phyloP scores from a whole-genome alignment of 2,888 invertebrate genomes.

The Sialis lutaria region DNA sequence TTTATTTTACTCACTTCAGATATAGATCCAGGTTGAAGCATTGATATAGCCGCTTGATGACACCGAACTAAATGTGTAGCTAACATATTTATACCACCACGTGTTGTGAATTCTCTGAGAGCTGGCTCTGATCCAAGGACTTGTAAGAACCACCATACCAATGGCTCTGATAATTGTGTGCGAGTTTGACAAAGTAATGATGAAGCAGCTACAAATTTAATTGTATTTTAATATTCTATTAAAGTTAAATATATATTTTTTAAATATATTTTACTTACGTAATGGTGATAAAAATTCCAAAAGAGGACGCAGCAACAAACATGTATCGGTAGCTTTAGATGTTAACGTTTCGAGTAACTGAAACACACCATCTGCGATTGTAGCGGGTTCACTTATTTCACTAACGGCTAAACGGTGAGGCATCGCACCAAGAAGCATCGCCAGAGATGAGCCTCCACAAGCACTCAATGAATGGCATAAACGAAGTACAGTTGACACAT shows the following conservation, averaged over 20 bases:
- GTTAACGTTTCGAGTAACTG: constrained; percentile 62
- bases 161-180: constrained; percentile 62
- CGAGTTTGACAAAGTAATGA: background rate
- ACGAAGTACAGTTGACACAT: constrained; percentile 66
- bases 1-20: constrained; percentile 12
- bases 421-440: constrained; percentile 39
- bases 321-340: constrained; percentile 56
- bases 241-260: no score
- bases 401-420: constrained; percentile 10
- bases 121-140: constrained; percentile 63
- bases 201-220: no score
- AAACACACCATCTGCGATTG: constrained; percentile 77
- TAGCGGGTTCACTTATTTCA: constrained; percentile 43
- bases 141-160: constrained; percentile 67
- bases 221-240: background rate
- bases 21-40: constrained; percentile 31
- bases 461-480: constrained; percentile 64
- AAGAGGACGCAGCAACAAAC: constrained; percentile 60
- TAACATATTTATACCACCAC: constrained; percentile 51
- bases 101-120: constrained; percentile 51
- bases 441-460: constrained; percentile 52
- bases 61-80: constrained; percentile 62
- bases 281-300: constrained; percentile 41
- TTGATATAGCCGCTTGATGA: constrained; percentile 49
- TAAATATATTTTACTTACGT: no score